Base-by-base conservation (phyloP, 2,797 vertebrate genomes). In the Craterocephalus amniculus region DNA sequence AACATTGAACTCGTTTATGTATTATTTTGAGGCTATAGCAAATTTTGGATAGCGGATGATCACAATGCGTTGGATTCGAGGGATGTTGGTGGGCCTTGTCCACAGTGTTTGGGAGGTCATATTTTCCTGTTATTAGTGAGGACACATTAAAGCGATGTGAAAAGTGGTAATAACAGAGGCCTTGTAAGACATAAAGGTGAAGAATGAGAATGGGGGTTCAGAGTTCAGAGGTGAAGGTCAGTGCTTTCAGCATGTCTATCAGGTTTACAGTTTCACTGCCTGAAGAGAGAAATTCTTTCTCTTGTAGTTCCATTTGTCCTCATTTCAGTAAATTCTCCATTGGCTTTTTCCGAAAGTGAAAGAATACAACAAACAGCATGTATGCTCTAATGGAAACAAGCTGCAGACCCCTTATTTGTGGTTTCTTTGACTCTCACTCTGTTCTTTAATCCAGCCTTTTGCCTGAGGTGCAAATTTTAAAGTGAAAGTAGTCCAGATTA, bases 241-340 rank as follows among this genome's bases (percentile, higher is more conserved):
- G 87, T 77, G 78, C 78, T 83, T 84, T 76, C 2, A 70, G 75
- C 79, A 84, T 80, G 81, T 85, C 78, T 86, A 74, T 79, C 68
- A 76, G 83, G 74, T 93, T 91, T 93, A 92, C 86, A 87, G 84
- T 92, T 90, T 87, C 83, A 85, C 22, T 57, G 76, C 86, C 68
- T 48, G 56, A 65, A 77, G 85, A 78, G 75, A 84, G 67, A 71
- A 70, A 82, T 87, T 87, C 70, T 76, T 87, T 58, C 61, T 64
- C 45, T 67, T 66, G 54, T 70, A 67, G 48, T 34, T 45, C 18
- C 36, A n/a, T 59, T 40, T 51, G 24, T 77, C 29, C 59, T 72
- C 31, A 49, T 67, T 76, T 77, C 51, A 59, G 26, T 67, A 69
- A 70, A 67, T 55, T 56, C 32, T 80, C 56, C 49, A 45, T 40